Base-by-base conservation (phyloP, 2,113 vertebrate genomes). In the Lycocorax pyrrhopterus region DNA sequence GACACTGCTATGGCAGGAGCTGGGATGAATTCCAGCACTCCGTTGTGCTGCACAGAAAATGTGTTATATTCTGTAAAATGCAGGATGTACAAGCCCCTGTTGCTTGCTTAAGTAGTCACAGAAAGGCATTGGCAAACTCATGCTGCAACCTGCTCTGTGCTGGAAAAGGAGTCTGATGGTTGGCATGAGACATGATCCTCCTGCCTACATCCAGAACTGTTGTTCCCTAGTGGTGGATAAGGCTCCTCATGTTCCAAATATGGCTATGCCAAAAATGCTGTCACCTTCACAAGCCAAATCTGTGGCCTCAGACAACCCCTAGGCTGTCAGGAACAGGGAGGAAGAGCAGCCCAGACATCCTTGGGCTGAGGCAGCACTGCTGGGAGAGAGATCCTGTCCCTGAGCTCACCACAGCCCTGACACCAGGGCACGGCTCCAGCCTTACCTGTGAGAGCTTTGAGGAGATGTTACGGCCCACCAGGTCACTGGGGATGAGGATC, bases 401-500 rank as follows among this genome's bases (percentile, higher is more conserved):
- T 43, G 46, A 59, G 32, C 62, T 81, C 60, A 43, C 21, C 43
- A 41, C 1, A 7, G 80, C 39, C 76, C 86, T 37, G 76, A 32
- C 27, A 33, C 16, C 35, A 17, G 30, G 21, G 44, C 60, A 77
- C 2, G 27, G 90, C 68, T 60, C 44, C 75, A 73, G 66, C 51
- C 94, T 92, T 77, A 97, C 97, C 94, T 2, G 39, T 33, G 91
- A 96, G 64, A 91, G 33, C 9, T 75, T 6, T 27, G 67, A 56
- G 35, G 97, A 56, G 7, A 29, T 13, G 9, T 78, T 95, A 21
- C 11, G 90, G 41, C 93, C 95, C 80, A 95, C 47, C 80, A 98
- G 95, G 12, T 75, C 94, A 81, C 94, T 93, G 25, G 98, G 98
- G 22, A 93, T 88, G 82, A 97, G 96, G 80, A 99, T 67, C 5